Percentiles rank a stretch among this genome's conserved stretches.
Evolutionary conservation across 35 echinoderm and acorn worm species (phyloP).

Genomic region (Patiria miniata): DNA sequence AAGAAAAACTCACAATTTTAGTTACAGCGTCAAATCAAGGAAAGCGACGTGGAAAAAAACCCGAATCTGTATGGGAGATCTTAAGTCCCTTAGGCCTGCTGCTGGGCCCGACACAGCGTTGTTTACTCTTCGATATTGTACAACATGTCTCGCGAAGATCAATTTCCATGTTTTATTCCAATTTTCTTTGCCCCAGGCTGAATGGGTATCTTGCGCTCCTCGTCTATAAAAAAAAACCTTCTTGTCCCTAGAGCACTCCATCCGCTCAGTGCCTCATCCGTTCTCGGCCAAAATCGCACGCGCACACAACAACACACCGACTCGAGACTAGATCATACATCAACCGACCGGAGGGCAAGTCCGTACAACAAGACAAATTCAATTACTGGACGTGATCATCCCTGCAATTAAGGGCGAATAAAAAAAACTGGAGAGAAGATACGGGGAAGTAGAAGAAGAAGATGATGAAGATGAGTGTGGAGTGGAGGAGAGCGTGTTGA

Average conservation of each 20-base stretch:
- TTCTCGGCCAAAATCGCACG: too few species aligned
- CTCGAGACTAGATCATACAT: too few species aligned
- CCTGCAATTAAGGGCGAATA: neutral
- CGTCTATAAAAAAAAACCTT: too few species aligned
- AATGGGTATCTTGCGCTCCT: neutral
- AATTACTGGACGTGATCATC: conserved; percentile 22
- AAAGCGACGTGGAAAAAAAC: too few species aligned
- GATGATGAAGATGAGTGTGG: too few species aligned
- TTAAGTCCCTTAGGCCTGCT: neutral
- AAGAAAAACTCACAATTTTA: too few species aligned
- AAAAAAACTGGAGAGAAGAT: neutral
- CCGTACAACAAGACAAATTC: neutral
- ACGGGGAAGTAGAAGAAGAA: too few species aligned
- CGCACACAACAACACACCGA: too few species aligned
- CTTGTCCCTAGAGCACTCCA: too few species aligned
- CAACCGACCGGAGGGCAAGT: neutral
- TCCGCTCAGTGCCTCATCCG: too few species aligned
- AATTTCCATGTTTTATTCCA: conserved; percentile 13
- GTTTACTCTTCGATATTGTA: conserved; percentile 23
- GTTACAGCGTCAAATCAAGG: too few species aligned
- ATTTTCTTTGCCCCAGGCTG: neutral
- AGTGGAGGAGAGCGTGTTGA: neutral
- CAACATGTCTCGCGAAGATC: conserved; percentile 5
- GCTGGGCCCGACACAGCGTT: neutral
- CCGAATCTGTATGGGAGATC: too few species aligned